Conservation (phyloP, 1,140 invertebrate species). For the Calliopsis andreniformis region DNA sequence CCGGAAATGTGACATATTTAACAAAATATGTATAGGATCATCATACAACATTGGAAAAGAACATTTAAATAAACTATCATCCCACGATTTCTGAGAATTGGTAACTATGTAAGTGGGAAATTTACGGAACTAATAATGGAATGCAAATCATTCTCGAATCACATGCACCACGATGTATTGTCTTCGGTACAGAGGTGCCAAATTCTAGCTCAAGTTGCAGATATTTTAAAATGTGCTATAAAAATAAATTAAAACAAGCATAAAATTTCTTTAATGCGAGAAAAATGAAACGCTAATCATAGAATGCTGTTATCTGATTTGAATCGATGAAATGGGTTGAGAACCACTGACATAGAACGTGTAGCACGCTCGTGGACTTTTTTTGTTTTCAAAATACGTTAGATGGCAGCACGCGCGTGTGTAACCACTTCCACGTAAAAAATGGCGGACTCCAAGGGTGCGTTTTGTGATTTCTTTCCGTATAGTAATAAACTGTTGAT, state of each 20-base stretch:
- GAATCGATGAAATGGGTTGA: background rate
- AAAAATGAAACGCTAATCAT: background rate
- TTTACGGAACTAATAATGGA: background rate
- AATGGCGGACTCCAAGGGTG: constrained; percentile 80
- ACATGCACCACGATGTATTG: background rate
- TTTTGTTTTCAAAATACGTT: background rate
- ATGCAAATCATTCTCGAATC: background rate
- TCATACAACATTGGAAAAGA: too few species aligned
- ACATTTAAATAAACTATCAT: too few species aligned
- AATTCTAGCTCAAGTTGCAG: too few species aligned
- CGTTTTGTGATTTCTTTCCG: constrained; percentile 72
- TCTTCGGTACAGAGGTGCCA: too few species aligned
- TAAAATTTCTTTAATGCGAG: too few species aligned
- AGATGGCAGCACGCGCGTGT: constrained; percentile 48
- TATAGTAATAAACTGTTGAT: constrained; percentile 49
- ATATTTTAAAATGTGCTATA: background rate
- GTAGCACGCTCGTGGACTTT: background rate
- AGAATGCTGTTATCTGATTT: background rate
- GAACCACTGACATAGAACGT: background rate
- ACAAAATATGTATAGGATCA: too few species aligned
- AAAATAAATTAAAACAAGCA: too few species aligned
- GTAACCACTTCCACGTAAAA: constrained; percentile 71
- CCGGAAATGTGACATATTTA: too few species aligned
- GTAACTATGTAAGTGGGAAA: too few species aligned
- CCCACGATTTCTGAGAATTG: too few species aligned